These are phyloP conservation scores for Clarias platycephalus DNA, from an alignment of 2,797 vertebrate genomes.

Conservation along the genomic window DNA sequence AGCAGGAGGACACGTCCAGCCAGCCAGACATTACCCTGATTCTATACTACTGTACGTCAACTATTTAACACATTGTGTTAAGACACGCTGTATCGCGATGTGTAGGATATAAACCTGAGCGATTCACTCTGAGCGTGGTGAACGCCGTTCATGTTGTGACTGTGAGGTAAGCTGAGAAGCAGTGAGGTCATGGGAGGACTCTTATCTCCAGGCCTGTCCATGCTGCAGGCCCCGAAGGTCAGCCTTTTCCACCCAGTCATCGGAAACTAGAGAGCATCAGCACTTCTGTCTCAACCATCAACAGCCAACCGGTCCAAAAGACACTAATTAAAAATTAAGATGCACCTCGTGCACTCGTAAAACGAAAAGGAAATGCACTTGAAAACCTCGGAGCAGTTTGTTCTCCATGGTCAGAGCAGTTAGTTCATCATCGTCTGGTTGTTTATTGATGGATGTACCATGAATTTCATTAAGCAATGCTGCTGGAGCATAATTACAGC, in stretches of 20 bases:
- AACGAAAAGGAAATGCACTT: constrained; percentile 4
- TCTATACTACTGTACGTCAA: constrained; percentile 25
- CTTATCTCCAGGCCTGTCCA: constrained; percentile 43
- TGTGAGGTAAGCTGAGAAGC: constrained; percentile 36
- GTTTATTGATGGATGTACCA: constrained; percentile 51
- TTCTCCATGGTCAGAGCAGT: constrained; percentile 24
- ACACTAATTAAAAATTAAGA: constrained; percentile 16
- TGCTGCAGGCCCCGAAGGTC: constrained; percentile 36
- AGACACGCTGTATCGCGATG: neutral
- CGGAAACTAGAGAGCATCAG: constrained; percentile 33
- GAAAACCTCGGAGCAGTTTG: constrained; percentile 19
- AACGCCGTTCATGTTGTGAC: neutral
- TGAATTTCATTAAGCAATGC: constrained; percentile 52
- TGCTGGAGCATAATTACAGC: constrained; percentile 49
- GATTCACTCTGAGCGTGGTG: neutral
- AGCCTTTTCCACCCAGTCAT: constrained; percentile 48
- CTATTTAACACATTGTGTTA: constrained; percentile 33
- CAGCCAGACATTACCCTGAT: constrained; percentile 38
- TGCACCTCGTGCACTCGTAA: constrained; percentile 1
- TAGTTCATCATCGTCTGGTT: neutral
- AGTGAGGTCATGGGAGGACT: constrained; percentile 46
- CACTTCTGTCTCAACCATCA: constrained; percentile 40
- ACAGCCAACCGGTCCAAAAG: constrained; percentile 28
- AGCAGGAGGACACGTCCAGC: constrained; percentile 13
- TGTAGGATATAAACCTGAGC: neutral